phyloP scores from a whole-genome alignment of 2,113 vertebrate genomes.

The Atlantisia rogersi region DNA sequence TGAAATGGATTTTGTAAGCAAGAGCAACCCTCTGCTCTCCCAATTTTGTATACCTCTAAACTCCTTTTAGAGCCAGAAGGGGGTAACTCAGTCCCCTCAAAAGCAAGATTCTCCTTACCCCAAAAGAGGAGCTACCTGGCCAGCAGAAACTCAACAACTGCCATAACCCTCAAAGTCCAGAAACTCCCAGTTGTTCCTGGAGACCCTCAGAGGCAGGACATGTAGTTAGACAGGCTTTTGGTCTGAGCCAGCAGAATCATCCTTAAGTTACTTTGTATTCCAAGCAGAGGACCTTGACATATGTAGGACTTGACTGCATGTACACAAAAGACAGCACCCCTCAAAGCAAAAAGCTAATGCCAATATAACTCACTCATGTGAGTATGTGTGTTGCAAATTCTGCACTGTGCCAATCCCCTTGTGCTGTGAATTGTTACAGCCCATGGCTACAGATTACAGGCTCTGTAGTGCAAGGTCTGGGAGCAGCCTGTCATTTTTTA shows the following conservation, averaged over 20 bases:
- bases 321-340: background rate
- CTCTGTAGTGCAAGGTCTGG: background rate
- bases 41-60: background rate
- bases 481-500: background rate
- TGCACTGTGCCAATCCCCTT: background rate
- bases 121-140: background rate
- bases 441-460: background rate
- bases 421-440: background rate
- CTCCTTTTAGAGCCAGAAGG: background rate
- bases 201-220: background rate
- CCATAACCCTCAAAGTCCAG: background rate
- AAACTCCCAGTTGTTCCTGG: background rate
- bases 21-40: background rate
- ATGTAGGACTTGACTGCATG: background rate
- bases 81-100: background rate
- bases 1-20: background rate
- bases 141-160: background rate
- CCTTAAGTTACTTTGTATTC: background rate
- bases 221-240: background rate
- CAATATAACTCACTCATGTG: background rate
- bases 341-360: background rate
- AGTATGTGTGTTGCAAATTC: fast-evolving
- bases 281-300: background rate
- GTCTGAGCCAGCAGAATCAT: background rate
- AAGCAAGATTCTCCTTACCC: background rate